phyloP scores from a whole-genome alignment of 53 echinoderm and acorn worm species.

The Crossaster papposus region DNA sequence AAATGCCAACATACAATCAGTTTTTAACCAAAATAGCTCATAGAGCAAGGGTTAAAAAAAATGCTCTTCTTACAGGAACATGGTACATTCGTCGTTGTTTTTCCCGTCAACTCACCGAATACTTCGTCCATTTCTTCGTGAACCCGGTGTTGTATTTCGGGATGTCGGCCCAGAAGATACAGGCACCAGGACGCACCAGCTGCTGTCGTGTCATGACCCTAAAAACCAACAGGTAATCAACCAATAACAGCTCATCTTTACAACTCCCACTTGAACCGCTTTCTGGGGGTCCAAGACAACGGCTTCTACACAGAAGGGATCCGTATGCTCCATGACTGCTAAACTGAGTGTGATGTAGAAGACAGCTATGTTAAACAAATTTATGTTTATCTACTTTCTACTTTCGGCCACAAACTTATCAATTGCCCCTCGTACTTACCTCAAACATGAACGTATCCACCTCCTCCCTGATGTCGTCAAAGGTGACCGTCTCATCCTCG shows the following conservation, averaged over 20 bases:
- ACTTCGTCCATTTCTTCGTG: conserved; percentile 85
- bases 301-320: too few relatives aligned
- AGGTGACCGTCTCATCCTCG: conserved; percentile 76
- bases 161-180: conserved; percentile 77
- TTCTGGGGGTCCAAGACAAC: too few relatives aligned
- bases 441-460: conserved; percentile 98
- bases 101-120: conserved; percentile 68
- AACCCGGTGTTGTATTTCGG: conserved; percentile 74
- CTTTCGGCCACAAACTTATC: too few relatives aligned
- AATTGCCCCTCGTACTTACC: too few relatives aligned
- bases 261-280: not conserved
- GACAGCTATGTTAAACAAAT: too few relatives aligned
- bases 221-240: not conserved
- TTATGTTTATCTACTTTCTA: too few relatives aligned
- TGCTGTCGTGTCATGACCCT: conserved; percentile 98
- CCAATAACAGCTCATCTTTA: not conserved
- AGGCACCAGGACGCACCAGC: conserved; percentile 80
- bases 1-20: too few relatives aligned
- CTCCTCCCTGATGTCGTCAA: conserved; percentile 84
- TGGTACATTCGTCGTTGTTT: not conserved
- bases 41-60: too few relatives aligned
- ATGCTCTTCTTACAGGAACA: not conserved
- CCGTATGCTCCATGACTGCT: too few relatives aligned
- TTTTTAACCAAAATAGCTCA: too few relatives aligned
- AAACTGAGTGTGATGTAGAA: too few relatives aligned